phyloP scores from a whole-genome alignment of 2,113 vertebrate species.

The Rhynchomys soricoides region DNA sequence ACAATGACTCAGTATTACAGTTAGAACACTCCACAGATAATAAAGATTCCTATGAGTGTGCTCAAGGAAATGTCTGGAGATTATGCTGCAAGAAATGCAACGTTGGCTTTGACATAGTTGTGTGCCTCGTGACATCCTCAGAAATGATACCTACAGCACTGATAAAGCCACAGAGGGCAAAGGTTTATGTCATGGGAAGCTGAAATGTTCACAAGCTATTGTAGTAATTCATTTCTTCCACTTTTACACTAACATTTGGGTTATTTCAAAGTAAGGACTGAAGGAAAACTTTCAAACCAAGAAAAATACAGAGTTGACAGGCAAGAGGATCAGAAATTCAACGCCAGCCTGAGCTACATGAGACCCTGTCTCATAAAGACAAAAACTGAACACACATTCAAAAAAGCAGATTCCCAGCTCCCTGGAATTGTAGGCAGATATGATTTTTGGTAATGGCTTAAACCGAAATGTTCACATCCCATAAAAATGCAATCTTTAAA shows the following conservation, averaged over 20 bases:
- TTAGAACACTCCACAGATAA: slow-evolving; percentile 18
- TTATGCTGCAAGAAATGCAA: slow-evolving; percentile 49
- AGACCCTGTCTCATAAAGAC: background rate
- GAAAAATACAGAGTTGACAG: background rate
- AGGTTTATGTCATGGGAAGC: slow-evolving; percentile 32
- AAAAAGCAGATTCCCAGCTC: background rate
- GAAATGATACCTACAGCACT: background rate
- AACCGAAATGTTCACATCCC: background rate
- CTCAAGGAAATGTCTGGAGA: slow-evolving; percentile 32
- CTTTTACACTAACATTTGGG: slow-evolving; percentile 15
- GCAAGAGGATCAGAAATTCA: background rate
- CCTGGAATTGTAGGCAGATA: background rate
- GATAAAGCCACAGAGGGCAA: slow-evolving; percentile 36
- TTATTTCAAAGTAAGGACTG: slow-evolving; percentile 19
- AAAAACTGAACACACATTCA: background rate
- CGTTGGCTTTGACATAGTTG: background rate
- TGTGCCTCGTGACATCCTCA: background rate
- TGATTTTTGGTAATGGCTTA: background rate
- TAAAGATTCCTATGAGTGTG: slow-evolving; percentile 39
- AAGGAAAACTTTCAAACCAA: slow-evolving; percentile 24
- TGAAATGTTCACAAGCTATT: slow-evolving; percentile 14
- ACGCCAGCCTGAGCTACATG: background rate
- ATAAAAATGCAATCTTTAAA: background rate
- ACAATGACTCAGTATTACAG: slow-evolving; percentile 47
- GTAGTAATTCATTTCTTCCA: background rate